Conservation (phyloP, 2,797 vertebrate genomes). For the Anabas testudineus region DNA sequence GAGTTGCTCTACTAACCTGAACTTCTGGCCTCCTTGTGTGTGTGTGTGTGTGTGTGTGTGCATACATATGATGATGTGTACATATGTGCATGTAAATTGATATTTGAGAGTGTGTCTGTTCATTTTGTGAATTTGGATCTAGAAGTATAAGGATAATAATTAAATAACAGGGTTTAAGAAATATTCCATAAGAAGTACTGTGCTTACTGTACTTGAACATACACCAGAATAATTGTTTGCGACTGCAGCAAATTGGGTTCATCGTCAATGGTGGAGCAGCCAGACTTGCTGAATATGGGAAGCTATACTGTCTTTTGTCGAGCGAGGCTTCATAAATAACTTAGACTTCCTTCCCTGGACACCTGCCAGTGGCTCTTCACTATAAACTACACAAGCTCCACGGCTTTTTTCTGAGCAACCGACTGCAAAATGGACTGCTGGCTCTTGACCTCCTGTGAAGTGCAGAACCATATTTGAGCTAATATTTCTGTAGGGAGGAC, state of each 20-base stretch:
- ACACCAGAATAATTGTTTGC: constrained; percentile 36
- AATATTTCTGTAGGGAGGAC: constrained; percentile 82
- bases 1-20: constrained; percentile 65
- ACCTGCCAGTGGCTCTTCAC: constrained; percentile 63
- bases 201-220: background rate
- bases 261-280: constrained; percentile 28
- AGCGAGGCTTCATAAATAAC: constrained; percentile 75
- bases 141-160: background rate
- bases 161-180: background rate
- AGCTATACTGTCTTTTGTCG: constrained; percentile 70
- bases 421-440: constrained; percentile 72
- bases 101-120: background rate
- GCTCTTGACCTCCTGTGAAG: constrained; percentile 82
- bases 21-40: constrained; percentile 58
- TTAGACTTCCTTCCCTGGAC: constrained; percentile 72
- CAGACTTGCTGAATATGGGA: constrained; percentile 55
- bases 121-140: background rate
- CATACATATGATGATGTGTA: background rate
- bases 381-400: constrained; percentile 47
- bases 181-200: background rate
- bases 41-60: constrained; percentile 9
- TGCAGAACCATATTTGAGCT: constrained; percentile 79
- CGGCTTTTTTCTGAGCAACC: constrained; percentile 48
- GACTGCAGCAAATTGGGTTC: constrained; percentile 47
- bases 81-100: background rate